Percentiles rank a stretch among this genome's conserved stretches.
Conservation (phyloP, 2,888 invertebrate genomes). For the Mythimna ferrago region DNA sequence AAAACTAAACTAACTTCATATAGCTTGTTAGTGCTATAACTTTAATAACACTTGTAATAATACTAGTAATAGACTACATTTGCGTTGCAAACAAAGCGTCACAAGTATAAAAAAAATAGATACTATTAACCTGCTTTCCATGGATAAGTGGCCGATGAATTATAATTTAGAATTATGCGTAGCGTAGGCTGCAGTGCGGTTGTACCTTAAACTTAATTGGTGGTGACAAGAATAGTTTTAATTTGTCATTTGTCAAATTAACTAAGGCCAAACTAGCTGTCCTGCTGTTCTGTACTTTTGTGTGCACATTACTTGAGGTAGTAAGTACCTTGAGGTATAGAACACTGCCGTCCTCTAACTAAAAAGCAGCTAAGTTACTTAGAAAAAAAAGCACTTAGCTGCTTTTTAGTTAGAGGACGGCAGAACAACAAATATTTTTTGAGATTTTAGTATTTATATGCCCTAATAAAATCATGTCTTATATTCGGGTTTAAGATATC, state of each 20-base stretch:
- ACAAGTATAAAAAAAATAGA: constrained; percentile 66
- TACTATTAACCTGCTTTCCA: constrained; percentile 77
- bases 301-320: background rate
- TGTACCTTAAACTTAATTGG: constrained; percentile 30
- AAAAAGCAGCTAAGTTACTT: too few species aligned
- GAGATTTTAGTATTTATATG: too few species aligned
- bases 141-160: constrained; percentile 76
- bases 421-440: too few species aligned
- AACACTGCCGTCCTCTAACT: too few species aligned
- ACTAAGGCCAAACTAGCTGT: background rate
- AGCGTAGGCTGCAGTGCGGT: constrained; percentile 24
- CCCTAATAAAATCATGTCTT: too few species aligned
- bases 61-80: constrained; percentile 11
- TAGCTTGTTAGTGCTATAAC: constrained; percentile 6
- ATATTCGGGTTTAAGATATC: too few species aligned
- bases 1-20: constrained; percentile 15
- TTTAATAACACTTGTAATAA: constrained; percentile 6
- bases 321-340: too few species aligned
- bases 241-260: background rate
- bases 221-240: constrained; percentile 28
- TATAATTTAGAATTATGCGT: constrained; percentile 66
- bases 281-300: background rate
- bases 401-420: too few species aligned
- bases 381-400: too few species aligned
- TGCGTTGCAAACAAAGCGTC: constrained; percentile 72